Evolutionary conservation across 2,888 invertebrate species (phyloP).

Genomic region (Ophonus ardosiacus): DNA sequence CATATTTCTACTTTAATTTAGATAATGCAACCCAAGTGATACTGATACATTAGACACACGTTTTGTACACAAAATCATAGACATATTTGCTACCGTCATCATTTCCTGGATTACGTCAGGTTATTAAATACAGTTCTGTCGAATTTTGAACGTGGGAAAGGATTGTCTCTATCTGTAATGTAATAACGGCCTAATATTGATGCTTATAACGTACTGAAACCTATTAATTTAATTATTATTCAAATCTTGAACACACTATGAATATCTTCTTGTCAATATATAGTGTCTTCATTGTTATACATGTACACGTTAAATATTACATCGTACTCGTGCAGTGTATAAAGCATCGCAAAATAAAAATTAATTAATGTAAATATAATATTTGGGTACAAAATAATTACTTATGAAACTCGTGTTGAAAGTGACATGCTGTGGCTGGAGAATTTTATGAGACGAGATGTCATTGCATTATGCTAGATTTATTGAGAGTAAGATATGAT

Average conservation of each 20-base stretch:
- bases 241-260: slow-evolving; percentile 7
- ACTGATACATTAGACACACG: neutral
- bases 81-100: neutral
- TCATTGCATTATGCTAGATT: too few relatives aligned
- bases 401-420: neutral
- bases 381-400: neutral
- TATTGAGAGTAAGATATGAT: too few relatives aligned
- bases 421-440: too few relatives aligned
- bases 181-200: slow-evolving; percentile 9
- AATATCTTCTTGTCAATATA: neutral
- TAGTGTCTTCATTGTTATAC: neutral
- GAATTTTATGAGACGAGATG: too few relatives aligned
- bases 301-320: neutral
- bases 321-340: neutral
- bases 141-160: neutral
- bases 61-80: slow-evolving; percentile 1
- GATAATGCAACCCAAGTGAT: neutral
- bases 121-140: slow-evolving; percentile 13
- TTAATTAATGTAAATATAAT: neutral
- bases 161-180: neutral
- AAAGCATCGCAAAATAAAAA: neutral
- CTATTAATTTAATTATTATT: slow-evolving; percentile 42
- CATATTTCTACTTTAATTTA: neutral
- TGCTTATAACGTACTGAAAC: neutral
- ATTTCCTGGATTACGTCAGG: slow-evolving; percentile 1